Evolutionary conservation across 1,140 invertebrate genomes (phyloP), one percentile per base, ranked within the genome.

Genomic region (Diorhabda sublineata): DNA sequence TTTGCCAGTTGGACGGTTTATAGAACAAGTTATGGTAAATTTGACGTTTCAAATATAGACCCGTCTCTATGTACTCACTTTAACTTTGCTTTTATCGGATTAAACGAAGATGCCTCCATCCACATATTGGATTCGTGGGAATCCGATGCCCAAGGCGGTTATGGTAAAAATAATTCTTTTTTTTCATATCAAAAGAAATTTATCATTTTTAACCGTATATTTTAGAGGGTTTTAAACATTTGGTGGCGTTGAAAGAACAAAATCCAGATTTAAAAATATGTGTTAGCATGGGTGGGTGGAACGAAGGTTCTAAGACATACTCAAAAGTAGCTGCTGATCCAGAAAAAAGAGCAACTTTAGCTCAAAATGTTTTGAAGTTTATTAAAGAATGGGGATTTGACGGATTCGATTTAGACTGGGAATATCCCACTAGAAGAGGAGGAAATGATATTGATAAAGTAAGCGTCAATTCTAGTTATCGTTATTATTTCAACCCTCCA

Each of bases 331-430:
- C 52, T 56, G n/a, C 45, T 56, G 42, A 57, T 65, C 42, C 73
- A 42, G 41, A 7, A 3, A 60, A 64, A 7, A 62, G 77, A n/a
- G 62, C 67, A 7, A 77, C 41, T 45, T 82, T 83, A 42, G 73
- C 81, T 9, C 43, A 71, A 3, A 75, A 74, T 41, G 74, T 75
- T 5, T 45, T 82, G 3, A n/a, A 42, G 4, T 93, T 91, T 73
- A 87, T 94, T 83, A 82, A 88, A 5, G 85, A 88, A 73, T 93
- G 91, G 72, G 80, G 86, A 5, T 93, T 93, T 70, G 91, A 93
- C 78, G 92, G 92, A 3, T 88, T 93, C 67, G 92, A 94, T 77
- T 82, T 94, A 65, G 92, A 93, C 75, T 93, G 91, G 92, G 90
- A 93, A 80, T 94, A 94, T 76, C 93, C 93, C 3, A 91, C 75